Percentiles rank a stretch among this genome's conserved stretches.
Conservation (phyloP, 2,113 vertebrate species). For the Neopipo cinnamomea region DNA sequence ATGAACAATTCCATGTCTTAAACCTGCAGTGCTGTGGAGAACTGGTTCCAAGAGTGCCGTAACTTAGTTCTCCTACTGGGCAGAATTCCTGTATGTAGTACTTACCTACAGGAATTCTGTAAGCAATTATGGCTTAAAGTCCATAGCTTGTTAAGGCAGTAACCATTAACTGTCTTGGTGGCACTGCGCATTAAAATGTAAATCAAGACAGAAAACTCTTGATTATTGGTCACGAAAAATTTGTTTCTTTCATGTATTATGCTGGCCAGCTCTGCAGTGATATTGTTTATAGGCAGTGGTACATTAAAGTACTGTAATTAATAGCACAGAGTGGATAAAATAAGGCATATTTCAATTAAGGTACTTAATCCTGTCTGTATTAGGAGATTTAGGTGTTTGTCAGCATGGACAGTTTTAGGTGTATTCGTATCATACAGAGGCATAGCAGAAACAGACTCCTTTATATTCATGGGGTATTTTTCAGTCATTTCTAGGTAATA, state of each 20-base stretch:
- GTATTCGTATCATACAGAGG: neutral
- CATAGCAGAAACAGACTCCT: neutral
- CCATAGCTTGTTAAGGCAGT: neutral
- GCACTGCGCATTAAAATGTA: neutral
- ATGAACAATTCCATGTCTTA: neutral
- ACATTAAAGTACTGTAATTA: neutral
- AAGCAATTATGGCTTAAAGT: too few relatives aligned
- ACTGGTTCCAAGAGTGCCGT: neutral
- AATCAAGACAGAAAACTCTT: neutral
- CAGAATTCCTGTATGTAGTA: neutral
- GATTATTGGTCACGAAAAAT: neutral
- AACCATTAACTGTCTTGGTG: neutral
- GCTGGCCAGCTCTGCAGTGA: neutral
- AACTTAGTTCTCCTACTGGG: neutral
- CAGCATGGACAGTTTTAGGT: neutral
- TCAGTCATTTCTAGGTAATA: neutral
- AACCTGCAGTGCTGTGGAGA: neutral
- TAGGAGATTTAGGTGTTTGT: neutral
- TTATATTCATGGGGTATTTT: neutral
- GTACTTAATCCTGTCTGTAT: neutral
- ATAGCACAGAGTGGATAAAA: neutral
- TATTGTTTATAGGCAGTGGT: neutral
- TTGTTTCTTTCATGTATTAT: neutral
- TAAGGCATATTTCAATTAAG: neutral
- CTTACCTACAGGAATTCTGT: too few relatives aligned